These are phyloP conservation scores for Myotis vivesi DNA, from an alignment of 2,797 vertebrate genomes.

Conservation along the genomic window DNA sequence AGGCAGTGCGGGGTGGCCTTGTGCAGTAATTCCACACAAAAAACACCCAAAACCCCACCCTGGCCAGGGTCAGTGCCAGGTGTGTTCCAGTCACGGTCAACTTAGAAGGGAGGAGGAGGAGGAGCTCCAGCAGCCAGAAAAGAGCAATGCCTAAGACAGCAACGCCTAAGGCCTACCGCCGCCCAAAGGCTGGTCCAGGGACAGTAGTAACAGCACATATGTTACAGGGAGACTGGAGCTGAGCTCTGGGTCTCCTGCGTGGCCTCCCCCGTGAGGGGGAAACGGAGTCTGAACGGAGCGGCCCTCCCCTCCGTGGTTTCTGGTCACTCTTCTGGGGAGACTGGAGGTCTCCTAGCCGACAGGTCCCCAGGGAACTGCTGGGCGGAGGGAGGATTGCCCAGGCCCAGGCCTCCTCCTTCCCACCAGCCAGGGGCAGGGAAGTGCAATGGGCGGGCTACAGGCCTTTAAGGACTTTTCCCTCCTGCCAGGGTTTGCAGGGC, in stretches of 20 bases:
- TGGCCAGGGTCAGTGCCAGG: background rate
- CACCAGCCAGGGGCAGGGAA: background rate
- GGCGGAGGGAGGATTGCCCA: too few species aligned
- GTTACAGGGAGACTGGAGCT: accelerated
- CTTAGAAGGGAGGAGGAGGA: background rate
- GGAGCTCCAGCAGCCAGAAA: too few species aligned
- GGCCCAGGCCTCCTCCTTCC: background rate
- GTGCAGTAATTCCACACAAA: background rate
- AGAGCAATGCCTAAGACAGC: too few species aligned
- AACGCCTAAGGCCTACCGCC: too few species aligned
- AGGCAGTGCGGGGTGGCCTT: background rate
- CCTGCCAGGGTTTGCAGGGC: background rate
- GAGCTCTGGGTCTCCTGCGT: accelerated
- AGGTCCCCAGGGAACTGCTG: background rate
- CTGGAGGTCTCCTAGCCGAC: background rate
- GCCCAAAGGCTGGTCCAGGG: accelerated
- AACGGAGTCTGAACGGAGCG: accelerated
- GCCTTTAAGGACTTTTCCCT: background rate
- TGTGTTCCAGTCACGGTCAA: background rate
- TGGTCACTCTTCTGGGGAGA: background rate
- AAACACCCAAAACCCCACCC: too few species aligned
- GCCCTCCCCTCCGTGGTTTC: accelerated
- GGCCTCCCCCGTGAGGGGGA: too few species aligned
- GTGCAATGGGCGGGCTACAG: background rate
- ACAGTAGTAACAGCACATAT: too few species aligned